These are phyloP conservation scores for Apogon hyalosoma DNA, from an alignment of 2,797 vertebrate genomes.

Conservation along the genomic window DNA sequence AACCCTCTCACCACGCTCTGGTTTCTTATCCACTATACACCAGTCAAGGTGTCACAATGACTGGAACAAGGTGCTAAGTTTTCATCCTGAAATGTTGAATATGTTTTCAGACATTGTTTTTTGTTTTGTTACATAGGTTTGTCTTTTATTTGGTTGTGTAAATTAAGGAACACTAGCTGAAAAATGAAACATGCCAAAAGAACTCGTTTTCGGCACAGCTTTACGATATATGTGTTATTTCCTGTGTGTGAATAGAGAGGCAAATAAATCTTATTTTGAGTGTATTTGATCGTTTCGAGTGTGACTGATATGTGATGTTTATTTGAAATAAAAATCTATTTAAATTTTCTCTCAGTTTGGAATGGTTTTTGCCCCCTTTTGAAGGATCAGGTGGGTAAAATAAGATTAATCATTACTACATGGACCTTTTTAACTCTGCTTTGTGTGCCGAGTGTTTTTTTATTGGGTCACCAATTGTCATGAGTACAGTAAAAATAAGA, in stretches of 20 bases:
- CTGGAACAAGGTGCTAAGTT: conserved; percentile 84
- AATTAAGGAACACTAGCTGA: conserved; percentile 76
- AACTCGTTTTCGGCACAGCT: conserved; percentile 75
- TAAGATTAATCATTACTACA: background rate
- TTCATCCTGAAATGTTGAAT: conserved; percentile 70
- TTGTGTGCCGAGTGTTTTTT: too few relatives aligned
- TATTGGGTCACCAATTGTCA: too few relatives aligned
- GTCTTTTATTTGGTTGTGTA: conserved; percentile 66
- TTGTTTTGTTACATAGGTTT: conserved; percentile 67
- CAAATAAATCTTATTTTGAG: conserved; percentile 73
- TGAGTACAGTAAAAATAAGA: too few relatives aligned
- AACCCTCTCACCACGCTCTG: conserved; percentile 37
- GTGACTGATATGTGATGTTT: conserved; percentile 74
- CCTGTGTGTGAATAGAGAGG: conserved; percentile 69
- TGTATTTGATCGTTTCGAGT: conserved; percentile 78
- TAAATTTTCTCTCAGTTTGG: conserved; percentile 47
- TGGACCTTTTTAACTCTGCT: background rate
- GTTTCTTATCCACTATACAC: conserved; percentile 68
- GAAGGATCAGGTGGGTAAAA: background rate
- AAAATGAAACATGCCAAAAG: conserved; percentile 80
- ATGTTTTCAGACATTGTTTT: conserved; percentile 61
- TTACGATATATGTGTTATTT: conserved; percentile 68
- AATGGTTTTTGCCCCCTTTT: conserved; percentile 2
- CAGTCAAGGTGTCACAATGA: conserved; percentile 70
- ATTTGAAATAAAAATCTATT: conserved; percentile 78